Evolutionary conservation across 2,113 vertebrate genomes (phyloP), one percentile per base, ranked within the genome.

Genomic region (Galbula dea): DNA sequence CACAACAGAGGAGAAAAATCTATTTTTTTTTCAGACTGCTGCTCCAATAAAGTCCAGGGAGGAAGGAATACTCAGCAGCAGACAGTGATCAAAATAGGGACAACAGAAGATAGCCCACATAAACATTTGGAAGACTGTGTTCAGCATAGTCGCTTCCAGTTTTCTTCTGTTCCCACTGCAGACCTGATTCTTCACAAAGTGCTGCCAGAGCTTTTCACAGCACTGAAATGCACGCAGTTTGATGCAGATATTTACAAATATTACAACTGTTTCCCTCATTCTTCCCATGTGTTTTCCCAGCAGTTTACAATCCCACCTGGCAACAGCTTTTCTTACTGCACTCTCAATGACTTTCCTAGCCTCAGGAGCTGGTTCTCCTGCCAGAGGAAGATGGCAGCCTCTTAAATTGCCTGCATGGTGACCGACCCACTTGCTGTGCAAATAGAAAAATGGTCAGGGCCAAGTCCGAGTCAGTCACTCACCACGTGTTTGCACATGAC

Each of bases 401-500:
- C 66, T 49, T 61, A 10, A 66, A 57, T 41, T 90, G 82, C 36
- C 62, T 49, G 39, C 0, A 0, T 20, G 43, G 34, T 88, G 88
- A 66, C 74, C 4, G 7, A n/a, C 39, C 46, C 27, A 5, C 75
- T 29, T 39, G 86, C 80, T 67, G 48, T 36, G 63, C 52, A 92
- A 52, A 62, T 71, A 32, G 73, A 65, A 91, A 93, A 98, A 94
- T 93, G 92, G 98, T 97, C 59, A 19, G 97, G 84, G 97, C 97
- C 98, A 98, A 98, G 98, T 98, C 98, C 97, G 96, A 95, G 94
- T 75, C 36, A 74, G 75, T 63, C 75, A 75, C 41, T 86, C 80
- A 78, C 97, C 98, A 98, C 97, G 98, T 98, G 98, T 98, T 96
- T 76, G 88, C 90, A 7, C 91, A 90, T 97, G 94, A 94, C 97